phyloP scores from a whole-genome alignment of 1,140 invertebrate genomes.

The Aphaenogaster floridana region DNA sequence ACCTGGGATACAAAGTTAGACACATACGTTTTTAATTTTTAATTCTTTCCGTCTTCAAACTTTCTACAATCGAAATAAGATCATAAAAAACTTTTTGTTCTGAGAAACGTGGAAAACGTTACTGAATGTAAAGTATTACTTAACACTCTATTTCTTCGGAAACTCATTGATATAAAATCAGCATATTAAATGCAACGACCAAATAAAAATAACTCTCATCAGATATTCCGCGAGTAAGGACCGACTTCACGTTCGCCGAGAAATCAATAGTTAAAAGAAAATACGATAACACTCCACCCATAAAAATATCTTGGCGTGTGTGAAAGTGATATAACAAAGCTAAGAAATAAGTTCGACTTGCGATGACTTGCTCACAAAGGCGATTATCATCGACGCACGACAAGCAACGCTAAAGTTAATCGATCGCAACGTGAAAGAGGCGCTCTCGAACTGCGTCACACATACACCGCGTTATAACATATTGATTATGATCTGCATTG shows the following conservation, averaged over 20 bases:
- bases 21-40: not conserved
- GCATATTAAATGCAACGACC: not conserved
- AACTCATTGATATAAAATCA: slow-evolving; percentile 18
- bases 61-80: not conserved
- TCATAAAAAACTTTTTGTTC: not conserved
- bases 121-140: not conserved
- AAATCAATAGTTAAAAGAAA: slow-evolving; percentile 19
- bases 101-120: not conserved
- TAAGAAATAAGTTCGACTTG: slow-evolving; percentile 25
- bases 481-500: slow-evolving; percentile 66
- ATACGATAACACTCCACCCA: not conserved
- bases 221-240: slow-evolving; percentile 19
- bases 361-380: slow-evolving; percentile 51
- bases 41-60: not conserved
- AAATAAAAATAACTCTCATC: not conserved
- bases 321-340: slow-evolving; percentile 36
- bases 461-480: slow-evolving; percentile 56
- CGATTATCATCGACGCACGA: slow-evolving; percentile 54
- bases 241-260: not conserved
- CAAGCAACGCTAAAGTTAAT: slow-evolving; percentile 25
- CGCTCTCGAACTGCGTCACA: slow-evolving; percentile 29
- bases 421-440: slow-evolving; percentile 27
- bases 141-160: not conserved
- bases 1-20: not conserved
- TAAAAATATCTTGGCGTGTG: slow-evolving; percentile 40